These are phyloP conservation scores for Drosophila busckii DNA, from an alignment of 1,140 invertebrate species.

Conservation along the genomic window DNA sequence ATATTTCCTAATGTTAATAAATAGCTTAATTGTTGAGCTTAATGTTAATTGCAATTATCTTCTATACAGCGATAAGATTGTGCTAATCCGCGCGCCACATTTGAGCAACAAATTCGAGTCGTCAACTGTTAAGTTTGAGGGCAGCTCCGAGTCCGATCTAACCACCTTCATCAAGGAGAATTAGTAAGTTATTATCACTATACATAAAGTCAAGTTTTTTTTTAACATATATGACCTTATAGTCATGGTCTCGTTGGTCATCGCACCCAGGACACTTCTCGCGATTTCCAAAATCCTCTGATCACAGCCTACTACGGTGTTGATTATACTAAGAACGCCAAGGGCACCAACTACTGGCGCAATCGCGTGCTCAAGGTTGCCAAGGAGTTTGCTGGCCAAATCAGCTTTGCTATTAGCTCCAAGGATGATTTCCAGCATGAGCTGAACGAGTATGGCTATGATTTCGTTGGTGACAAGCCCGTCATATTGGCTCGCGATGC, in stretches of 20 bases:
- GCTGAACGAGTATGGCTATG: conserved; percentile 95
- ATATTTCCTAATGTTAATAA: conserved; percentile 51
- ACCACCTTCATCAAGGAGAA: conserved; percentile 91
- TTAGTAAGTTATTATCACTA: conserved; percentile 84
- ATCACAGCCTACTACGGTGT: conserved; percentile 96
- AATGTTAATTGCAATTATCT: conserved; percentile 15
- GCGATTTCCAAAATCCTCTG: conserved; percentile 93
- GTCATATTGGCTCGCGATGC: conserved; percentile 89
- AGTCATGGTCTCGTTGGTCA: conserved; percentile 96
- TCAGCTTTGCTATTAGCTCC: conserved; percentile 93
- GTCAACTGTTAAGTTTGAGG: conserved; percentile 86
- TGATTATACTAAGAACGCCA: conserved; percentile 97
- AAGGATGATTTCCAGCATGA: conserved; percentile 96
- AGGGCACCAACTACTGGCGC: conserved; percentile 99
- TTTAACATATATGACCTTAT: conserved; percentile 50
- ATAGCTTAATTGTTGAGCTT: conserved; percentile 10
- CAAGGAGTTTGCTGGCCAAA: conserved; percentile 87
- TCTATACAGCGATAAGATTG: conserved; percentile 87
- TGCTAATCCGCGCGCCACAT: conserved; percentile 93
- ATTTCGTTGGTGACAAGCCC: conserved; percentile 94
- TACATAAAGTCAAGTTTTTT: background rate
- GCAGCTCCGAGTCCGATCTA: conserved; percentile 85
- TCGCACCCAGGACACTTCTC: conserved; percentile 89
- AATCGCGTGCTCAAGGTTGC: conserved; percentile 98
- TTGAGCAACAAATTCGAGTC: conserved; percentile 95